Base-by-base conservation (phyloP, 1,140 invertebrate species). In the Drosophila hydei region DNA sequence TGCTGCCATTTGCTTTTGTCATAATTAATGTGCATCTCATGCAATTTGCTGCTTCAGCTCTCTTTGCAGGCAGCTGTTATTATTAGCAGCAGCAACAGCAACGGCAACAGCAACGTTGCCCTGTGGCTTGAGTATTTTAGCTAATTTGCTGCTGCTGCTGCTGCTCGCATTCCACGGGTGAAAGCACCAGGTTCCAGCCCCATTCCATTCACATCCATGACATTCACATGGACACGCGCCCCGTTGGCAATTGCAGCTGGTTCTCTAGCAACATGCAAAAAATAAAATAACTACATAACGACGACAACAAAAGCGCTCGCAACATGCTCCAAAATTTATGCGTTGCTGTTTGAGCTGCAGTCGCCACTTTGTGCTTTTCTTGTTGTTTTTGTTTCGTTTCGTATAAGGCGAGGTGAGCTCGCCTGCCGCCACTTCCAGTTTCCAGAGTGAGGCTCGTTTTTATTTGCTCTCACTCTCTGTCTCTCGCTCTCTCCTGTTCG, bases 321-420 rank as follows among this genome's bases (percentile, higher is more conserved):
- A 73, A 40, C 45, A 62, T 85, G 80, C 68, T 85, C 69, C 65
- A 77, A 87, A 85, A 87, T 77, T 63, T 75, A 88, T 85, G 83
- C 74, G 81, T 87, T 74, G 62, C 40, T 40, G 23, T 18, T 19
- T 33, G 18, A 43, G 25, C 38, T 11, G 38, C 40, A 12, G 25
- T 48, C 19, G 21, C 36, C 48, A 33, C 62, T 45, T 25, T 51
- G 33, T 63, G 23, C 4, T 36, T 52, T 9, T 45, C 5, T 40
- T 16, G 1, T 12, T 38, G 1, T 38, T 12, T 4, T 14, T 11
- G 1, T 38, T 38, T 11, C 4, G n/a, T 19, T 12, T 65, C 47
- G 16, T 33, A 58, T 47, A 60, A 77, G 63, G 62, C 45, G 69
- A 63, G 45, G 9, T 33, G 30, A 33, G 30, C 30, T 33, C 23